A percentile compares a stretch with the other conserved stretches of the same genome.
These are phyloP conservation scores for Neogale vison DNA, from an alignment of 2,113 vertebrate genomes.

Conservation along the genomic window DNA sequence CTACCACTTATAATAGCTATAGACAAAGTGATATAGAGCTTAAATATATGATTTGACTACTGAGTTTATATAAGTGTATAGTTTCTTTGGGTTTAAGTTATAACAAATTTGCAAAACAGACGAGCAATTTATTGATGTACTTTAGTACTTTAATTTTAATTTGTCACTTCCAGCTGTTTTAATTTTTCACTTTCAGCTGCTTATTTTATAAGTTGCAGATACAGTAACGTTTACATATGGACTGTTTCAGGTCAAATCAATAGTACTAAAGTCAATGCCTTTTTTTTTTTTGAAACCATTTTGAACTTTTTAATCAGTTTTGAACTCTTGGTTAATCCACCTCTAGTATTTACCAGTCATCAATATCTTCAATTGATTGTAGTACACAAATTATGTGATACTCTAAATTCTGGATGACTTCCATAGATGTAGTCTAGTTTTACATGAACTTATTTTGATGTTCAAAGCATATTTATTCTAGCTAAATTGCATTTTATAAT, in stretches of 20 bases:
- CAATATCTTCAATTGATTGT: not conserved
- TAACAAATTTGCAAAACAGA: not conserved
- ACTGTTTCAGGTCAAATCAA: conserved; percentile 38
- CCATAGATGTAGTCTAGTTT: conserved; percentile 4
- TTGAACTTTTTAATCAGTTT: conserved; percentile 38
- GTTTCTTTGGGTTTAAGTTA: not conserved
- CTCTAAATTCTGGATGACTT: not conserved
- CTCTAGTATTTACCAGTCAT: not conserved
- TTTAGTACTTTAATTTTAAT: not conserved
- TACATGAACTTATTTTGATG: not conserved
- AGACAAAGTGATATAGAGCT: not conserved
- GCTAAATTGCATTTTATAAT: not conserved
- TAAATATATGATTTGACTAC: not conserved
- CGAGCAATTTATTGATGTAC: not conserved
- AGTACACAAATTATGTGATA: not conserved
- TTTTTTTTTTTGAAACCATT: conserved; percentile 19
- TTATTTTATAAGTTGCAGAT: conserved; percentile 25
- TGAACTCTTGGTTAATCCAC: not conserved
- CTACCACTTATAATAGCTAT: not conserved
- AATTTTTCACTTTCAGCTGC: conserved; percentile 20
- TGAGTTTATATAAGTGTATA: not conserved
- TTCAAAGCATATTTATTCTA: not conserved
- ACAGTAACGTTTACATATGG: not conserved
- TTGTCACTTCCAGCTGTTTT: not conserved
- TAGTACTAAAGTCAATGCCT: not conserved